Evolutionary conservation across 2,888 invertebrate species (phyloP).

Genomic region (Anticlea derivata): DNA sequence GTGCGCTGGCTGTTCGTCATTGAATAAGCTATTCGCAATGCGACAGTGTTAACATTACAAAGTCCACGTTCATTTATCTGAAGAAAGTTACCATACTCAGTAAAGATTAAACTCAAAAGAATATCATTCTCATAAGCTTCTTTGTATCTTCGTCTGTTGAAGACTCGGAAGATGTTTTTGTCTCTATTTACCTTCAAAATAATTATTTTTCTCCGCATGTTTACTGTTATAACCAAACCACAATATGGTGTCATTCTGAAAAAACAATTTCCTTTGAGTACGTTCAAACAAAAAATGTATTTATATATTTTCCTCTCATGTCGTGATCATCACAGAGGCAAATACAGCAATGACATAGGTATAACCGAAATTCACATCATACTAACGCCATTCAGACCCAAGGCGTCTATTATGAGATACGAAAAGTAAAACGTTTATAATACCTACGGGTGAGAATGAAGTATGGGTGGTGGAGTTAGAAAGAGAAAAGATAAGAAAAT

Average conservation of each 20-base stretch:
- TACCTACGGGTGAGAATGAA: constrained; percentile 75
- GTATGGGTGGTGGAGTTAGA: constrained; percentile 80
- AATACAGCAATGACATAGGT: constrained; percentile 57
- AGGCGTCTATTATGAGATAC: constrained; percentile 73
- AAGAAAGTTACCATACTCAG: too few relatives aligned
- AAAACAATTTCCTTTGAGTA: constrained; percentile 63
- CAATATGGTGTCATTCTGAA: constrained; percentile 59
- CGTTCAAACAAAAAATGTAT: constrained; percentile 60
- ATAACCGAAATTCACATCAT: constrained; percentile 73
- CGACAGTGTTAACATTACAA: too few relatives aligned
- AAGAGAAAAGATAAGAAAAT: constrained; percentile 83
- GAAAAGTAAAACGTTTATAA: constrained; percentile 80
- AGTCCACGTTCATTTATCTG: too few relatives aligned
- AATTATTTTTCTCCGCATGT: constrained; percentile 37
- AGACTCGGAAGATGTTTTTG: not conserved
- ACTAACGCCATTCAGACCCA: constrained; percentile 67
- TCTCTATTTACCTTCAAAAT: constrained; percentile 15
- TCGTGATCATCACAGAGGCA: constrained; percentile 61
- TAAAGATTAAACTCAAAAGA: not conserved
- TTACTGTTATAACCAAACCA: constrained; percentile 54
- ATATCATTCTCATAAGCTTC: not conserved
- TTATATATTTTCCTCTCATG: constrained; percentile 58
- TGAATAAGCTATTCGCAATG: not conserved
- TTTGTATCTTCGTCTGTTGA: not conserved
- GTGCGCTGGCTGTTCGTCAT: constrained; percentile 46